Percentiles rank a stretch among this genome's conserved stretches.
Evolutionary conservation across 2,797 vertebrate genomes (phyloP).

Genomic region (Schizopygopsis pylzovi): DNA sequence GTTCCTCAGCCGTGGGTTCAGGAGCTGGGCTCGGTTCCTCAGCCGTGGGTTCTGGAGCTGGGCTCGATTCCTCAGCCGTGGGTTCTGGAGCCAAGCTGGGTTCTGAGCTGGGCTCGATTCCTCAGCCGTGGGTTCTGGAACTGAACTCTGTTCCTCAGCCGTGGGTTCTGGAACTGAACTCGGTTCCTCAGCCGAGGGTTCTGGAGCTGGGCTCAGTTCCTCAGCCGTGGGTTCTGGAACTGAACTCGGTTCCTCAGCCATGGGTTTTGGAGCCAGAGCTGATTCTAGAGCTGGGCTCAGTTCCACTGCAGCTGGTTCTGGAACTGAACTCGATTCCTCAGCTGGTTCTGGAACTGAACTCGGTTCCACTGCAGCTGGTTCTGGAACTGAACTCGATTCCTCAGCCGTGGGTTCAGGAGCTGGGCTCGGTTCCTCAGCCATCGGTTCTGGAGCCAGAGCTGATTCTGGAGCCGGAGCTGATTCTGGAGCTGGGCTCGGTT

Average conservation of each 20-base stretch:
- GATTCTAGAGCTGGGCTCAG: background rate
- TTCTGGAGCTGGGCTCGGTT: background rate
- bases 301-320: background rate
- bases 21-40: no score
- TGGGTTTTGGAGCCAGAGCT: background rate
- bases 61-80: background rate
- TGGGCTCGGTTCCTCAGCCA: no score
- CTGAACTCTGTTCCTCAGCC: background rate
- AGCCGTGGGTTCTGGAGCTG: no score
- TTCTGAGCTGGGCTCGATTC: background rate
- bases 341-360: background rate
- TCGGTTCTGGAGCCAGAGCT: background rate
- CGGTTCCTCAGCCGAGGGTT: no score
- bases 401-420: background rate
- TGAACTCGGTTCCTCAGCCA: background rate
- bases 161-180: no score
- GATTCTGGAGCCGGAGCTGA: background rate
- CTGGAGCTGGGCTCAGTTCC: background rate
- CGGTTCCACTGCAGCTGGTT: background rate
- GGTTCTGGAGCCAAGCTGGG: background rate
- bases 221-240: background rate
- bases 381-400: no score
- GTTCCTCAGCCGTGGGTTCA: no score
- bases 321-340: background rate
- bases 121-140: background rate